Evolutionary conservation across 2,888 invertebrate genomes (phyloP).

Genomic region (Metalampra italica): DNA sequence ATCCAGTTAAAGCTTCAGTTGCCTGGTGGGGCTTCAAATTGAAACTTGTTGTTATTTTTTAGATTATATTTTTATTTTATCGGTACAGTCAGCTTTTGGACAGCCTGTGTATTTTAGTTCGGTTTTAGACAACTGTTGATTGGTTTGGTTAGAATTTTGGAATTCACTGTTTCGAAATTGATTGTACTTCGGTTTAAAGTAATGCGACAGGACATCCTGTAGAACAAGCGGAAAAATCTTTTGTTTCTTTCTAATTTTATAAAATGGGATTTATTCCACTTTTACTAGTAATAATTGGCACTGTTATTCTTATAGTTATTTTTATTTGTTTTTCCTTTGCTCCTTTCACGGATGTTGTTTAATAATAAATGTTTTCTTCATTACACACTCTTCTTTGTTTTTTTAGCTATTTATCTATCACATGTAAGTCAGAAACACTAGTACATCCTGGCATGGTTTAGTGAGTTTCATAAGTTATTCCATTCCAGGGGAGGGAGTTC

Average conservation of each 20-base stretch:
- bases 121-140: constrained; percentile 49
- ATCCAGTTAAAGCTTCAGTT: constrained; percentile 31
- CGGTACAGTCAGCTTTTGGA: constrained; percentile 60
- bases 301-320: constrained; percentile 70
- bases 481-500: too few species aligned
- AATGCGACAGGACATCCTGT: constrained; percentile 1
- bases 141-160: constrained; percentile 15
- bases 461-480: too few species aligned
- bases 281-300: constrained; percentile 64
- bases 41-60: constrained; percentile 69
- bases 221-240: constrained; percentile 15
- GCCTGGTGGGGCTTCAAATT: constrained; percentile 46
- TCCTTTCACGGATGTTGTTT: constrained; percentile 59
- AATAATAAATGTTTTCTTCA: constrained; percentile 66
- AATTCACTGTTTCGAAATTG: constrained; percentile 12
- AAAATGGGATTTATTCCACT: constrained; percentile 21
- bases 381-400: constrained; percentile 55
- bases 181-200: background rate
- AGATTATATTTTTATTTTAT: constrained; percentile 67
- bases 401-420: constrained; percentile 24
- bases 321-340: constrained; percentile 56
- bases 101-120: constrained; percentile 49
- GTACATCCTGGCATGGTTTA: background rate
- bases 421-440: background rate
- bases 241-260: constrained; percentile 9